Evolutionary conservation across 2,113 vertebrate genomes (phyloP).

Genomic region (Otocyon megalotis): DNA sequence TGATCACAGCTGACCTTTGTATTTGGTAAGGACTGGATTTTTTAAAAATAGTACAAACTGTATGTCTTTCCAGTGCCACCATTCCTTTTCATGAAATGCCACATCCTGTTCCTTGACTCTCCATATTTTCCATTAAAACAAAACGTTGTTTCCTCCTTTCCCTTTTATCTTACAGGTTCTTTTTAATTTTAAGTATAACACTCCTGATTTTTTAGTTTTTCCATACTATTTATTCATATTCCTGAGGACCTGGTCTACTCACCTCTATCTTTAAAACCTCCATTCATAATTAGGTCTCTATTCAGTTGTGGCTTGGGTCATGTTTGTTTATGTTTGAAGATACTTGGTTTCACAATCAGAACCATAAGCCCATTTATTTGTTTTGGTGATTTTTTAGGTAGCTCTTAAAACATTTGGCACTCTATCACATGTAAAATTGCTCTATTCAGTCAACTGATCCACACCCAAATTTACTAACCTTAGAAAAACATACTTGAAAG

Average conservation of each 20-base stretch:
- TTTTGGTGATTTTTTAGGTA: slow-evolving; percentile 10
- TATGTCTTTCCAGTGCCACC: not conserved
- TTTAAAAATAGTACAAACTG: not conserved
- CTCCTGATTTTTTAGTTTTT: not conserved
- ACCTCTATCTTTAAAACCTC: slow-evolving; percentile 40
- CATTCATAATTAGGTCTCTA: slow-evolving; percentile 1
- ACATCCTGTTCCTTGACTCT: not conserved
- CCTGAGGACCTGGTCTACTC: not conserved
- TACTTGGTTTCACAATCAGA: not conserved
- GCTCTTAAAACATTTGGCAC: not conserved
- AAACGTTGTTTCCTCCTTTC: not conserved
- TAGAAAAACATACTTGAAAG: not conserved
- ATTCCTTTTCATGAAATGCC: not conserved
- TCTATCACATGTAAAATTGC: not conserved
- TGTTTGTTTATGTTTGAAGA: not conserved
- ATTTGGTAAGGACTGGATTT: not conserved
- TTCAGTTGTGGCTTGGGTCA: not conserved
- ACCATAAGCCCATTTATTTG: slow-evolving; percentile 23
- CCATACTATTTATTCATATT: slow-evolving; percentile 2
- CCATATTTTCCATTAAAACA: not conserved
- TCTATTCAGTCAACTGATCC: not conserved
- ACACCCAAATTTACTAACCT: not conserved
- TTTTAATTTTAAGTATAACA: not conserved
- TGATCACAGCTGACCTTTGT: slow-evolving; percentile 9
- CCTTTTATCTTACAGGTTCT: not conserved